A percentile compares a stretch with the other conserved stretches of the same genome.
These are phyloP conservation scores for Rhineura floridana DNA, from an alignment of 2,113 vertebrate species.

Conservation along the genomic window DNA sequence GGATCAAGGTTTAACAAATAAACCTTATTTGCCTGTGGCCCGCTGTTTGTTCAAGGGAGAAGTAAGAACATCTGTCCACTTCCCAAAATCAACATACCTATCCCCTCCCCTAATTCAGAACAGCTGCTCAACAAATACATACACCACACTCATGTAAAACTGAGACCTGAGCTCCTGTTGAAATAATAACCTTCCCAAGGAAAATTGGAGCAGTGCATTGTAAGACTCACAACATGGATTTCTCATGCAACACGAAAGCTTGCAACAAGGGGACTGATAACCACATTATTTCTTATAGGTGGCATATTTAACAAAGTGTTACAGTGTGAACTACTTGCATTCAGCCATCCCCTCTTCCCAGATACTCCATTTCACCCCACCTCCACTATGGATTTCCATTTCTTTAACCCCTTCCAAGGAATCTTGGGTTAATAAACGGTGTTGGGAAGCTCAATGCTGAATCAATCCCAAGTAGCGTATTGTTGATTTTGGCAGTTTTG, in stretches of 20 bases:
- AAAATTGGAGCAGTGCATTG: constrained; percentile 41
- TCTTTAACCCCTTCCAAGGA: background rate
- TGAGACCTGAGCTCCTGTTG: constrained; percentile 48
- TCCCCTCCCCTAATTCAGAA: constrained; percentile 3
- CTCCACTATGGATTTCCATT: no score
- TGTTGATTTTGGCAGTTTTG: background rate
- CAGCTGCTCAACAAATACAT: background rate
- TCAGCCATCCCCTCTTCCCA: background rate
- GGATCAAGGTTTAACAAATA: accelerated
- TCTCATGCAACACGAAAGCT: no score
- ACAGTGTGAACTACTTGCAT: background rate
- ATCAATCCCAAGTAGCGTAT: background rate
- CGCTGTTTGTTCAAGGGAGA: accelerated
- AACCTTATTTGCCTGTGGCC: accelerated
- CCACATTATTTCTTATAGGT: background rate
- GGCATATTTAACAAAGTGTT: background rate
- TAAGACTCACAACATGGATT: constrained; percentile 51
- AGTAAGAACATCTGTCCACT: background rate
- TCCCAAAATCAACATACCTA: constrained; percentile 12
- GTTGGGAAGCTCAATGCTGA: background rate
- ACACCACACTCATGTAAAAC: constrained; percentile 50
- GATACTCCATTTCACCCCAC: no score
- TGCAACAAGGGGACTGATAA: background rate
- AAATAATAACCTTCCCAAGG: constrained; percentile 29
- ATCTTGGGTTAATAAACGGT: background rate